Conservation (phyloP, 2,113 vertebrate species). For the Carassius auratus region DNA sequence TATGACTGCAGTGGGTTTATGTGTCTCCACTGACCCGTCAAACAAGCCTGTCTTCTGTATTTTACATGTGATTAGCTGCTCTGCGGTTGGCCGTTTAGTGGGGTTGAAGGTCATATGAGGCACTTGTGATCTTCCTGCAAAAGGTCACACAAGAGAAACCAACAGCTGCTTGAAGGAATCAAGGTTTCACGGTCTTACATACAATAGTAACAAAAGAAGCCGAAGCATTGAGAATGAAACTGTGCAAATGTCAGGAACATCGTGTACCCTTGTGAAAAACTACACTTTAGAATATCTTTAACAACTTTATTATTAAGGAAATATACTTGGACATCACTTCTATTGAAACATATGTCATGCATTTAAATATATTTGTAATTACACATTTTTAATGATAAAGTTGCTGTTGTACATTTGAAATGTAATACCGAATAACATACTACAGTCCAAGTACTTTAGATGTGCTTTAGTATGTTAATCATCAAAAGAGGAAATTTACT, state of each 20-base stretch:
- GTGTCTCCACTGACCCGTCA: constrained; percentile 60
- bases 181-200: constrained; percentile 46
- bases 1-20: constrained; percentile 41
- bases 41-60: constrained; percentile 56
- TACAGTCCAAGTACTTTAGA: too few species aligned
- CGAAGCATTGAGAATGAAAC: background rate
- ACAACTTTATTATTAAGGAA: too few species aligned
- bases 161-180: constrained; percentile 38
- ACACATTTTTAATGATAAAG: too few species aligned
- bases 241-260: background rate
- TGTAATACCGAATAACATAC: too few species aligned
- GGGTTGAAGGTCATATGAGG: constrained; percentile 70
- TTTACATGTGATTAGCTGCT: constrained; percentile 27
- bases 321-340: too few species aligned
- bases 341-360: too few species aligned
- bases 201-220: background rate
- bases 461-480: too few species aligned
- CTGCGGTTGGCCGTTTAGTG: constrained; percentile 65
- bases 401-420: too few species aligned
- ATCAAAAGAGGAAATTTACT: too few species aligned
- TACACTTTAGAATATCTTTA: too few species aligned
- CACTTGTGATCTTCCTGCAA: constrained; percentile 54
- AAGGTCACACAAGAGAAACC: constrained; percentile 58
- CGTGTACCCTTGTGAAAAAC: too few species aligned
- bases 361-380: too few species aligned